Conservation (phyloP, 2,113 vertebrate genomes). For the Cairina moschata region DNA sequence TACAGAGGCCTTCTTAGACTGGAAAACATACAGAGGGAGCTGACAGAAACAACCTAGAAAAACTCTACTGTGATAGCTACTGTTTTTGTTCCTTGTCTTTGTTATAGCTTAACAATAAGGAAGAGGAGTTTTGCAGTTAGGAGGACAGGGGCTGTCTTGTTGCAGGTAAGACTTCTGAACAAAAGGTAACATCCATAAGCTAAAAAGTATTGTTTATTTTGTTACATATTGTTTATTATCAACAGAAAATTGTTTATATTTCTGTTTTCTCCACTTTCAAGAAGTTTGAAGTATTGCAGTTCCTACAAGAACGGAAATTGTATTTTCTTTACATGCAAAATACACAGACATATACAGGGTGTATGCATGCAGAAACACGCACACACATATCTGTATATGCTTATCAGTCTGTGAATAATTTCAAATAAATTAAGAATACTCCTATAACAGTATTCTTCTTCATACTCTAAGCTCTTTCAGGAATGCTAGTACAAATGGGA, state of each 20-base stretch:
- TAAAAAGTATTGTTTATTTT: not conserved
- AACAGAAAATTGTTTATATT: not conserved
- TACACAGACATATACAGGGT: not conserved
- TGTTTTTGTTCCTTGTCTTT: not conserved
- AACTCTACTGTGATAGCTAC: not conserved
- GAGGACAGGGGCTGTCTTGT: not conserved
- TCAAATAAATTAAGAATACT: not conserved
- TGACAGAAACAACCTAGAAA: not conserved
- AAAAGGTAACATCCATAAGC: not conserved
- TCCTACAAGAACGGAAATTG: not conserved
- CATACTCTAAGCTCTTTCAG: not conserved
- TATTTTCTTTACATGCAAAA: not conserved
- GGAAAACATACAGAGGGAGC: not conserved
- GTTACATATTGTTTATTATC: not conserved
- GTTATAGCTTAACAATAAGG: not conserved
- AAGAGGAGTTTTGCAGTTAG: not conserved
- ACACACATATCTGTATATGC: not conserved
- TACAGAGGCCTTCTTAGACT: not conserved
- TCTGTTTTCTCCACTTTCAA: not conserved
- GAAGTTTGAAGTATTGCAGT: not conserved
- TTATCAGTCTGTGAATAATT: not conserved
- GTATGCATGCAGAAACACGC: not conserved
- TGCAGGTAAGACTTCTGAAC: accelerated
- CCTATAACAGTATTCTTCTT: not conserved
- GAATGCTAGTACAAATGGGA: not conserved